Evolutionary conservation across 2,797 vertebrate species (phyloP).

Genomic region (Lepilemur septentrionalis): DNA sequence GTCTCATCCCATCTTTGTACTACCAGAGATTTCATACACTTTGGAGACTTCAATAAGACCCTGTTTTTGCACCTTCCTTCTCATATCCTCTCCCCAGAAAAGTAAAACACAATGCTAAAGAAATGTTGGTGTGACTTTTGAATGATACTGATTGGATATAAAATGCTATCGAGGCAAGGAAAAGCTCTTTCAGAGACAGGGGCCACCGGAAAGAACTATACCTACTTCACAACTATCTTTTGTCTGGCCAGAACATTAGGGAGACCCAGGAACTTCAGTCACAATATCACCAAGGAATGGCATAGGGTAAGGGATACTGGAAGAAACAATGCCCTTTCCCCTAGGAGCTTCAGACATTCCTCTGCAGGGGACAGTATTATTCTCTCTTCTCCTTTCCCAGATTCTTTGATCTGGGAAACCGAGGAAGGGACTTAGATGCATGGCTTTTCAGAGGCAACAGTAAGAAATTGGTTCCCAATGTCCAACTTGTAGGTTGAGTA

Average conservation of each 20-base stretch:
- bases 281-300: neutral
- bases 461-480: slow-evolving; percentile 29
- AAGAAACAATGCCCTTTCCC: slow-evolving; percentile 87
- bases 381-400: neutral
- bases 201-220: neutral
- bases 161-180: neutral
- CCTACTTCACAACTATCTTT: neutral
- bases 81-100: slow-evolving; percentile 83
- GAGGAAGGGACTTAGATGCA: neutral
- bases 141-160: slow-evolving; percentile 25
- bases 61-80: slow-evolving; percentile 66
- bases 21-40: neutral
- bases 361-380: slow-evolving; percentile 75
- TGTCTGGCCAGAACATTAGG: neutral
- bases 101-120: slow-evolving; percentile 70
- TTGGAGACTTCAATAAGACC: neutral
- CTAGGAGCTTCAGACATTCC: slow-evolving; percentile 85
- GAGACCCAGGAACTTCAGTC: neutral
- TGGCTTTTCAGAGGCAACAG: slow-evolving; percentile 22
- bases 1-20: slow-evolving; percentile 26
- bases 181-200: neutral
- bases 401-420: slow-evolving; percentile 41
- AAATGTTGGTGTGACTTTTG: slow-evolving; percentile 61
- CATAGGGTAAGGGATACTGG: slow-evolving; percentile 83
- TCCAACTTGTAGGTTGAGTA: neutral